Conservation (phyloP, 1,140 invertebrate genomes). For the Nasonia longicornis region DNA sequence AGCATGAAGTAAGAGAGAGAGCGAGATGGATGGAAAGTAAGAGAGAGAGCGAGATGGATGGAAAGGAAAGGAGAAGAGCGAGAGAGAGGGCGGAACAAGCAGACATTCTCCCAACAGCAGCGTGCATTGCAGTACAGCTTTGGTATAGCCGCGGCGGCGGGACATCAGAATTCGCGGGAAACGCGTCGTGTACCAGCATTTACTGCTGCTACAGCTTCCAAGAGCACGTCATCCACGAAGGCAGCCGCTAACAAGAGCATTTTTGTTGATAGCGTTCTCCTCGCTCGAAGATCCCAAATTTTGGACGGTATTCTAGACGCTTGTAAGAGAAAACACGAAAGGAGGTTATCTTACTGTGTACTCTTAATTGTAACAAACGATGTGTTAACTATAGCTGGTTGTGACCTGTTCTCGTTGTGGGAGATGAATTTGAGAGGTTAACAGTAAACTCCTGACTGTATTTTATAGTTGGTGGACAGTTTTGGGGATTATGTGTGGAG, state of each 20-base stretch:
- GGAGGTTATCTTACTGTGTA: background rate
- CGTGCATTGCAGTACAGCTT: background rate
- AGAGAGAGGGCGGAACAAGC: background rate
- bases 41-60: background rate
- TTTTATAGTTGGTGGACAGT: background rate
- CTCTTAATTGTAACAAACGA: background rate
- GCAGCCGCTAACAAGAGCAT: background rate
- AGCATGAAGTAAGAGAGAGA: background rate
- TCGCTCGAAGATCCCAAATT: background rate
- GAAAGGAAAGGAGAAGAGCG: background rate
- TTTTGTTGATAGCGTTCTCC: background rate
- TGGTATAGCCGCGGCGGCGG: background rate
- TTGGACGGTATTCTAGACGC: background rate
- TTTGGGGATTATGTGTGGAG: background rate
- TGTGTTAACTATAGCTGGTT: background rate
- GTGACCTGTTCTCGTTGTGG: background rate
- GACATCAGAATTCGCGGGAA: conserved; percentile 38
- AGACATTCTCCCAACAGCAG: background rate
- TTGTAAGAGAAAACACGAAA: background rate
- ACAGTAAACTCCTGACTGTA: background rate
- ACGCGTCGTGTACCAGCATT: conserved; percentile 11
- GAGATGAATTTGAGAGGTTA: background rate
- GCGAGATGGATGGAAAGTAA: no score
- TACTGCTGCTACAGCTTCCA: background rate
- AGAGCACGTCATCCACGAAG: background rate